Conservation (phyloP, 2,797 vertebrate genomes). For the Cyclura pinguis region DNA sequence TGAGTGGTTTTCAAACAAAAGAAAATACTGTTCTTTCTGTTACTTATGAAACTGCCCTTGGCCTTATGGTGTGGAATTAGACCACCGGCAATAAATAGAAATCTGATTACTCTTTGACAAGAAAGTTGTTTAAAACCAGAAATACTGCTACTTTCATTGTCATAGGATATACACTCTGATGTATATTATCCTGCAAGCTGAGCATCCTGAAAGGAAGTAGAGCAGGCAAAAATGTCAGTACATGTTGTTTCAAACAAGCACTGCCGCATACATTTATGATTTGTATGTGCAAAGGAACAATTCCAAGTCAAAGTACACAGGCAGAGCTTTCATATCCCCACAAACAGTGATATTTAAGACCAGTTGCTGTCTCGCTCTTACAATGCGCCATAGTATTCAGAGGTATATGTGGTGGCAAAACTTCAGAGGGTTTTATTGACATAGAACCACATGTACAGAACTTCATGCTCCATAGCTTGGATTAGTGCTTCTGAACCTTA, state of each 20-base stretch:
- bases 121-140: not conserved
- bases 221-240: not conserved
- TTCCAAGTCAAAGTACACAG: not conserved
- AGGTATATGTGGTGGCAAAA: not conserved
- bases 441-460: no score
- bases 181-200: not conserved
- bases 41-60: not conserved
- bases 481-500: no score
- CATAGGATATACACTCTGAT: not conserved
- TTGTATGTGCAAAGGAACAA: not conserved
- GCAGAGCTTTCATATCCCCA: not conserved
- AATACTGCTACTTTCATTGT: not conserved
- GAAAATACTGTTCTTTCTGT: not conserved
- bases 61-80: not conserved
- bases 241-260: not conserved
- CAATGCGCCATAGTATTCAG: not conserved
- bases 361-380: not conserved
- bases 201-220: not conserved
- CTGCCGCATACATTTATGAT: not conserved
- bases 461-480: no score
- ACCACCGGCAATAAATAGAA: not conserved
- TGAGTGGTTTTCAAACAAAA: not conserved
- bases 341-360: not conserved
- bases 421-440: not conserved
- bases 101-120: not conserved